Base-by-base conservation (phyloP, 2,113 vertebrate species). In the Anguilla japonica region DNA sequence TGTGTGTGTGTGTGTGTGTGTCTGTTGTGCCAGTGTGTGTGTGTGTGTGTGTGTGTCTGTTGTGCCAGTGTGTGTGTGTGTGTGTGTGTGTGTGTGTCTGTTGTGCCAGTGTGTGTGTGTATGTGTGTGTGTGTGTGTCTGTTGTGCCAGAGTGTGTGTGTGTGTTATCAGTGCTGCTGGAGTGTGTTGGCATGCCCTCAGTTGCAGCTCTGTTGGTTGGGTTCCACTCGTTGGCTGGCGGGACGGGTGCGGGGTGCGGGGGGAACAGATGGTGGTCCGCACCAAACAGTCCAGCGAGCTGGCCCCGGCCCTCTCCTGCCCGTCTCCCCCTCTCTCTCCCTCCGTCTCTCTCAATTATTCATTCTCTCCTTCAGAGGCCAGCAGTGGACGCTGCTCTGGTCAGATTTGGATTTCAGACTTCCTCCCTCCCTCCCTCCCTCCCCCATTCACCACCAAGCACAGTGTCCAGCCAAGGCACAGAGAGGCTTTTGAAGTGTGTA, bases 221-320 rank as follows among this genome's bases (percentile, higher is more conserved):
- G 29, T 80, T 80, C 39, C 79, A 40, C 14, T 41, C n/a, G 8
- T 34, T 26, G 9, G 91, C 83, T 84, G 83, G 84, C 41, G 39
- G 50, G 84, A 53, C 90, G 91, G 89, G 89, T 89, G 90, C 82
- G 26, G 79, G 1, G 18, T 50, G 26, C 22, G 87, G 90, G 90
- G 87, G 91, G 92, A 95, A 93, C 95, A 96, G 95, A 96, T 96
- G 96, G 95, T 92, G 92, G 85, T 87, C 89, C 92, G 91, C 90
- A 90, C 92, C 92, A 95, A 94, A 92, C 92, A 93, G 92, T 92
- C 91, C 91, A 84, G 80, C 85, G 86, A 91, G 87, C 89, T 79
- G 9, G 85, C 63, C 41, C 39, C 81, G 80, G 80, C 75, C 15
- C 63, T 56, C 88, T 83, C 88, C 87, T 75, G 39, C 79, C 39